Evolutionary conservation across 2,888 invertebrate species (phyloP).

Genomic region (Latrodectus hesperus): DNA sequence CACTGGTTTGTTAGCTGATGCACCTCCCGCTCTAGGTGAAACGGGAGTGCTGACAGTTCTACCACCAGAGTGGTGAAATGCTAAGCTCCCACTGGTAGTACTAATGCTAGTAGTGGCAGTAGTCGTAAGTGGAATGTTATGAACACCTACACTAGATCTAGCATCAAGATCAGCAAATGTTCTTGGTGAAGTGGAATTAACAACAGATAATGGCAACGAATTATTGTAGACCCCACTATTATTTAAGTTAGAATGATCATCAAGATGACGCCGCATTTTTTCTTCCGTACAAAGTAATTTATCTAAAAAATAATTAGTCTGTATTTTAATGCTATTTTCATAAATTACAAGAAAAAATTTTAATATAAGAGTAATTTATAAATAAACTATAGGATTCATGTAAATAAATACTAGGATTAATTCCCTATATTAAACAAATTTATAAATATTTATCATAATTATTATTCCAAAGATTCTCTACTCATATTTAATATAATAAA

Average conservation of each 20-base stretch:
- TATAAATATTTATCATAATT: too few relatives aligned
- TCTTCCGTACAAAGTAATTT: conserved; percentile 59
- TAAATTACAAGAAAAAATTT: too few relatives aligned
- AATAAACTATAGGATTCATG: too few relatives aligned
- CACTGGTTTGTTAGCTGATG: conserved; percentile 23
- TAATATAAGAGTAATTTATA: too few relatives aligned
- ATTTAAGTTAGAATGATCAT: conserved; percentile 64
- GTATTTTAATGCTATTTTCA: too few relatives aligned
- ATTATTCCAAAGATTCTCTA: too few relatives aligned
- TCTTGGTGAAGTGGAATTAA: conserved; percentile 1
- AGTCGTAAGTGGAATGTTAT: conserved; percentile 37
- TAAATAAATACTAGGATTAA: too few relatives aligned
- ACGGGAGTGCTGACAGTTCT: conserved; percentile 22
- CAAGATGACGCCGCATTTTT: conserved; percentile 68
- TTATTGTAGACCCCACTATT: conserved; percentile 23
- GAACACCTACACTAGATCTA: neutral
- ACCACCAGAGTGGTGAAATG: conserved; percentile 32
- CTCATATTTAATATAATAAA: too few relatives aligned
- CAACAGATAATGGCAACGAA: conserved; percentile 15
- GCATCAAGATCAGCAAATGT: conserved; percentile 37
- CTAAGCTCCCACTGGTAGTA: neutral
- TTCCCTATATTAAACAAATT: too few relatives aligned
- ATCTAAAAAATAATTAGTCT: conserved; percentile 19
- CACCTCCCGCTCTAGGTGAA: conserved; percentile 21
- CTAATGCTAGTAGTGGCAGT: conserved; percentile 12